A percentile compares a stretch with the other conserved stretches of the same genome.
phyloP scores from a whole-genome alignment of 2,113 vertebrate species.

The Lipophrys pholis region DNA sequence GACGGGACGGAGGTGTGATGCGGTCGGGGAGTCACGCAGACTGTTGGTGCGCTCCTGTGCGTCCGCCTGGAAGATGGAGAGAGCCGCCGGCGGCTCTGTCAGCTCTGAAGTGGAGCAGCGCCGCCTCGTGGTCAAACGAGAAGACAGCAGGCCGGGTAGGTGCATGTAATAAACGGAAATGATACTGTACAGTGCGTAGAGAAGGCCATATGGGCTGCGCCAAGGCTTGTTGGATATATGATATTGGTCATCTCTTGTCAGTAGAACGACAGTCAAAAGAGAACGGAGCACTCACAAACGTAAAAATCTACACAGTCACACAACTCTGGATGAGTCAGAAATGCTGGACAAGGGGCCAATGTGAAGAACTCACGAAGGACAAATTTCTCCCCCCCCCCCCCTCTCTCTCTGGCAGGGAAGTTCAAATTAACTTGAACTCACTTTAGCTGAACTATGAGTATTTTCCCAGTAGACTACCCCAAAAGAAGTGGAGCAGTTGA shows the following conservation, averaged over 20 bases:
- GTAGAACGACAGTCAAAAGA: constrained; percentile 20
- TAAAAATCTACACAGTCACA: not conserved
- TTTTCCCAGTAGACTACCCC: constrained; percentile 67
- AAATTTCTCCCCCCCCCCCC: constrained; percentile 16
- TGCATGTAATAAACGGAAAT: constrained; percentile 31
- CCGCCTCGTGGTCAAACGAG: constrained; percentile 30
- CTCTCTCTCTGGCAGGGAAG: constrained; percentile 31
- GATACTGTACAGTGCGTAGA: constrained; percentile 47
- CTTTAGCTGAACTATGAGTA: constrained; percentile 61
- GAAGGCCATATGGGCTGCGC: constrained; percentile 45
- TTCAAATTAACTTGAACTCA: constrained; percentile 76
- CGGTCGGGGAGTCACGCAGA: constrained; percentile 60
- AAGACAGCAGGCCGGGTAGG: not conserved
- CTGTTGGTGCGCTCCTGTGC: constrained; percentile 57
- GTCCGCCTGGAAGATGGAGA: constrained; percentile 47
- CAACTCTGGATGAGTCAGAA: constrained; percentile 22
- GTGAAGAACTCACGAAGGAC: constrained; percentile 57
- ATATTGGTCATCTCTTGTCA: constrained; percentile 34
- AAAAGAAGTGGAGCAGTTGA: constrained; percentile 56
- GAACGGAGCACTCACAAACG: constrained; percentile 9
- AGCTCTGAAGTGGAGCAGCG: constrained; percentile 65
- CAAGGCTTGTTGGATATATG: constrained; percentile 37
- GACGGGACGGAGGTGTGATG: constrained; percentile 68
- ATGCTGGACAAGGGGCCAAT: constrained; percentile 5
- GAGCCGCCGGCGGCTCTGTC: constrained; percentile 9